Evolutionary conservation across 2,888 invertebrate species (phyloP).

Genomic region (Bibio marci): DNA sequence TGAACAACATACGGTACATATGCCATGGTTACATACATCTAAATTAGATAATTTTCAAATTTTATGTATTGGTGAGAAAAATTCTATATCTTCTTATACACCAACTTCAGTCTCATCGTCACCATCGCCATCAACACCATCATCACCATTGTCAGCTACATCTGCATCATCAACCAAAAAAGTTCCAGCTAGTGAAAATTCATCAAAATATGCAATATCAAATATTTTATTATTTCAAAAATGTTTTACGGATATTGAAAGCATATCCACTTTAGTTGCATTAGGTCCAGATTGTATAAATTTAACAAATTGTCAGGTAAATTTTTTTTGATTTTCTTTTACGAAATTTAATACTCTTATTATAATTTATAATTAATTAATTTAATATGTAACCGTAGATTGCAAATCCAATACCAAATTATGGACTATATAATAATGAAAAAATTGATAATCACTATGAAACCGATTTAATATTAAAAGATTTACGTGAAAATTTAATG

Average conservation of each 20-base stretch:
- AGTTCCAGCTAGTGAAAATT: not conserved
- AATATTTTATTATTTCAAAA: slow-evolving; percentile 26
- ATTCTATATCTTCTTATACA: too few relatives aligned
- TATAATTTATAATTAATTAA: too few relatives aligned
- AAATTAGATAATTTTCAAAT: slow-evolving; percentile 21
- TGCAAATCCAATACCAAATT: slow-evolving; percentile 25
- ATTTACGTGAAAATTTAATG: slow-evolving; percentile 42
- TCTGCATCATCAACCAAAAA: not conserved
- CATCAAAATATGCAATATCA: not conserved
- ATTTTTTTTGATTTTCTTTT: not conserved
- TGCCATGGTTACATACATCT: slow-evolving; percentile 19
- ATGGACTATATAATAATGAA: slow-evolving; percentile 19
- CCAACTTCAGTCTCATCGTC: not conserved
- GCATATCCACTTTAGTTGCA: slow-evolving; percentile 22
- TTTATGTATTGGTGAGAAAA: slow-evolving; percentile 18
- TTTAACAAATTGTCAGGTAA: slow-evolving; percentile 23
- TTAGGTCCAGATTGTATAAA: slow-evolving; percentile 28
- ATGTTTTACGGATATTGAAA: slow-evolving; percentile 15
- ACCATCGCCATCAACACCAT: not conserved
- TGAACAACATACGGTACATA: slow-evolving; percentile 18
- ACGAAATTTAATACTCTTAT: too few relatives aligned
- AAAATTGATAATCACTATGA: slow-evolving; percentile 14
- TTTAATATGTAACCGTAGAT: too few relatives aligned
- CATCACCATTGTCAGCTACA: not conserved
- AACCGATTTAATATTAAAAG: slow-evolving; percentile 26